Conservation (phyloP, 1,140 invertebrate species). For the Hylaeus volcanicus region DNA sequence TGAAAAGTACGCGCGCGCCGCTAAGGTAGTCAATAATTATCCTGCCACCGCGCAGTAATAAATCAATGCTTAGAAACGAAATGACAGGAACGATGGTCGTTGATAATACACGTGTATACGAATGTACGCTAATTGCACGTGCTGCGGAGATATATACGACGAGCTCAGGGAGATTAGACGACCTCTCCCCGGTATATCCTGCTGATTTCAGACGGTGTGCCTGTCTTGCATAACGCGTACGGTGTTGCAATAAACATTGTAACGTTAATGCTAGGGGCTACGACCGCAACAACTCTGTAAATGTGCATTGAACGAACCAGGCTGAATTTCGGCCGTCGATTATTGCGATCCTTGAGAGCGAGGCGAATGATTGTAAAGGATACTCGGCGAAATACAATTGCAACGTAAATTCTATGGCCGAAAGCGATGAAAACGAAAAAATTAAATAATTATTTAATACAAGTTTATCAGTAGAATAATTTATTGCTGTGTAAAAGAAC, state of each 20-base stretch:
- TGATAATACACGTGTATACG: conserved; percentile 56
- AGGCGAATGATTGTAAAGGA: background rate
- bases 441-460: too few species aligned
- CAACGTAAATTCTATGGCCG: background rate
- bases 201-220: conserved; percentile 37
- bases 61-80: conserved; percentile 51
- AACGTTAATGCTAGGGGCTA: conserved; percentile 19
- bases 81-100: conserved; percentile 51
- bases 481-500: too few species aligned
- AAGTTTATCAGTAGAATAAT: too few species aligned
- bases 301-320: background rate
- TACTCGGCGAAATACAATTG: conserved; percentile 4
- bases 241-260: conserved; percentile 42
- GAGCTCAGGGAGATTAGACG: conserved; percentile 38
- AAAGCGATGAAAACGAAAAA: too few species aligned
- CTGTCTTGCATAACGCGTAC: conserved; percentile 11
- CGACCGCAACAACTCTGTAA: background rate
- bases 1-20: conserved; percentile 9
- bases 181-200: conserved; percentile 35
- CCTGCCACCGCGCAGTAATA: conserved; percentile 28
- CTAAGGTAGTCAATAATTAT: conserved; percentile 45
- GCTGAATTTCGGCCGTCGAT: conserved; percentile 34
- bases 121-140: conserved; percentile 54
- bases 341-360: conserved; percentile 6
- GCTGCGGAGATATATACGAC: conserved; percentile 38